Percentiles rank a stretch among this genome's conserved stretches.
These are phyloP conservation scores for Lepidostoma basale DNA, from an alignment of 1,140 invertebrate species.

Conservation along the genomic window DNA sequence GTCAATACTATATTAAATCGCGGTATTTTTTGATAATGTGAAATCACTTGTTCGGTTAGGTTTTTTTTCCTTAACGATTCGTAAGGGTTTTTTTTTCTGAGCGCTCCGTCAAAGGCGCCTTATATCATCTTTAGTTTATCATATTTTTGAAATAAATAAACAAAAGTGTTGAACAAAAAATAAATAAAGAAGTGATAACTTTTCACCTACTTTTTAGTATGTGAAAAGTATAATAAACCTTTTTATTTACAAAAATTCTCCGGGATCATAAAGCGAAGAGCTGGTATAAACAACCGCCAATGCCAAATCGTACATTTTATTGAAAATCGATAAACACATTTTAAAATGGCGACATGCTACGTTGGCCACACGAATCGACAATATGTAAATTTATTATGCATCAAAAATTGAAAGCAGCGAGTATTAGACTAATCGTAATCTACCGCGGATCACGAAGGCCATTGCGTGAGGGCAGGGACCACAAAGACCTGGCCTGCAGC, in stretches of 20 bases:
- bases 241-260: not conserved
- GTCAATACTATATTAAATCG: too few relatives aligned
- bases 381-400: conserved; percentile 4
- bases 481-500: too few relatives aligned
- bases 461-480: conserved; percentile 14
- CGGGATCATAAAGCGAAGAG: not conserved
- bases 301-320: not conserved
- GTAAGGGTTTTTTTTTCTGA: too few relatives aligned
- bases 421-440: not conserved
- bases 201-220: not conserved
- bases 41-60: too few relatives aligned
- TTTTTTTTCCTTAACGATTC: too few relatives aligned
- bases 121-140: too few relatives aligned
- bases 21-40: too few relatives aligned
- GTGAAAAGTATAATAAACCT: not conserved
- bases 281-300: not conserved
- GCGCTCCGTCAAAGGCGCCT: too few relatives aligned
- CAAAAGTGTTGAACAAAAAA: too few relatives aligned
- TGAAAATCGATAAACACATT: not conserved
- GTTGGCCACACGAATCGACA: too few relatives aligned
- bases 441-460: not conserved
- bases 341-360: too few relatives aligned
- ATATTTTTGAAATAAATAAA: too few relatives aligned
- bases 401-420: not conserved
- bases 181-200: not conserved